Percentiles rank a stretch among this genome's conserved stretches.
These are phyloP conservation scores for Ephydatia muelleri DNA, from an alignment of 37 sponge, comb jelly and placozoan genomes.

Conservation along the genomic window DNA sequence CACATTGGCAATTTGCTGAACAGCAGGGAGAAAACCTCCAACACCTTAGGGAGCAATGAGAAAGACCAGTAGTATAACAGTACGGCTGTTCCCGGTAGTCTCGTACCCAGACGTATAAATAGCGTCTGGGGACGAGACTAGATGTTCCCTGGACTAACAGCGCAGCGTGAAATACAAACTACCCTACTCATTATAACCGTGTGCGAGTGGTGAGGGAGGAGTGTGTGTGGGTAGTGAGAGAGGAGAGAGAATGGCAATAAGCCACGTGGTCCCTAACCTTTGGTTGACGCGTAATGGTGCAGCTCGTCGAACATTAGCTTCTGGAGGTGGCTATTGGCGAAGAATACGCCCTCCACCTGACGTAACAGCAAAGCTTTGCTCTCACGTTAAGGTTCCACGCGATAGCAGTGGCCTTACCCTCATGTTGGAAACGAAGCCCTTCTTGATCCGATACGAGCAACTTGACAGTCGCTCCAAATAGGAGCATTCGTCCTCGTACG, in stretches of 20 bases:
- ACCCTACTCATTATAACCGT: too few relatives aligned
- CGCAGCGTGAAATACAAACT: too few relatives aligned
- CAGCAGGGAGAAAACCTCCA: conserved; percentile 97
- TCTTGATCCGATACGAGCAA: conserved; percentile 85
- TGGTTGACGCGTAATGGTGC: conserved; percentile 67
- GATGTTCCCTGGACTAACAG: too few relatives aligned
- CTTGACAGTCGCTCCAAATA: conserved; percentile 77
- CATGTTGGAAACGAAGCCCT: conserved; percentile 99
- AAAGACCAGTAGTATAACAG: not conserved
- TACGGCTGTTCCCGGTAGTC: not conserved
- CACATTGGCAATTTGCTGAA: conserved; percentile 98
- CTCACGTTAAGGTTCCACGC: not conserved
- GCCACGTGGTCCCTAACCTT: conserved; percentile 46
- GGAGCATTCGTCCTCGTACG: conserved; percentile 84
- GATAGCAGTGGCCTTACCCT: conserved; percentile 46
- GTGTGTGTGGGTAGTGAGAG: too few relatives aligned
- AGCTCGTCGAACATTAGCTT: conserved; percentile 95
- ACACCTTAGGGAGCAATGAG: conserved; percentile 55
- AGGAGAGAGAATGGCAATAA: not conserved
- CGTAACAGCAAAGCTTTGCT: not conserved
- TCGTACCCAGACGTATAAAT: too few relatives aligned
- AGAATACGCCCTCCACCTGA: conserved; percentile 97
- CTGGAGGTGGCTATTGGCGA: conserved; percentile 85
- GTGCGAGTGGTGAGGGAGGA: too few relatives aligned
- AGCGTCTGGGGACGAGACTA: too few relatives aligned